phyloP scores from a whole-genome alignment of 2,797 vertebrate genomes.

The Basileuterus tristriatus region DNA sequence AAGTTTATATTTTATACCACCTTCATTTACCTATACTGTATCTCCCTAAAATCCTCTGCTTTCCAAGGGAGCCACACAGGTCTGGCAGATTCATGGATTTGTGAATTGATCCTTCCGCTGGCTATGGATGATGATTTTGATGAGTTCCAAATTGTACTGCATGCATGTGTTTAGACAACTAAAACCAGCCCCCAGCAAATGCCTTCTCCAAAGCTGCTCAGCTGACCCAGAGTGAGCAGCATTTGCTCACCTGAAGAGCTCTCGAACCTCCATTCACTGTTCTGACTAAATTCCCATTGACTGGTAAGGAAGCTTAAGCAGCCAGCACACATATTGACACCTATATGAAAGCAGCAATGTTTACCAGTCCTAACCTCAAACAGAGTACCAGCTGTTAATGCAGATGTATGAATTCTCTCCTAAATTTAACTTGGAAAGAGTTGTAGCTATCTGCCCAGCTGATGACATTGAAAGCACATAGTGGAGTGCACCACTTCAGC shows the following conservation, averaged over 20 bases:
- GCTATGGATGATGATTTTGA: rapidly evolving
- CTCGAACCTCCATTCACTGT: rapidly evolving
- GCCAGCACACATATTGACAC: not conserved
- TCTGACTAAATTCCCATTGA: not conserved
- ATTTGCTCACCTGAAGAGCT: not conserved
- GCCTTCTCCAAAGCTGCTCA: not conserved
- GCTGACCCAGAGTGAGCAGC: not conserved
- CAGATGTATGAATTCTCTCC: not conserved
- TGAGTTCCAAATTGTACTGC: not conserved
- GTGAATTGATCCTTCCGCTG: not conserved
- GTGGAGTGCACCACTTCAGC: not conserved
- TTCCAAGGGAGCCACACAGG: not conserved
- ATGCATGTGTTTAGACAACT: not conserved
- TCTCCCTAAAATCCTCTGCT: not conserved
- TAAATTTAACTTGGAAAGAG: not conserved
- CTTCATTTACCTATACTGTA: too few species aligned
- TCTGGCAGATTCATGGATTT: not conserved
- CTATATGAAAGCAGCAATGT: not conserved
- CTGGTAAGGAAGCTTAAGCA: not conserved
- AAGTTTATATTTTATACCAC: too few species aligned
- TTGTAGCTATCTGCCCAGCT: not conserved
- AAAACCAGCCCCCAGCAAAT: not conserved
- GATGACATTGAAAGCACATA: not conserved
- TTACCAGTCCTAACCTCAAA: not conserved
- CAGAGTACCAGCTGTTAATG: not conserved